phyloP scores from a whole-genome alignment of 2,113 vertebrate species.

The Urocitellus parryii region DNA sequence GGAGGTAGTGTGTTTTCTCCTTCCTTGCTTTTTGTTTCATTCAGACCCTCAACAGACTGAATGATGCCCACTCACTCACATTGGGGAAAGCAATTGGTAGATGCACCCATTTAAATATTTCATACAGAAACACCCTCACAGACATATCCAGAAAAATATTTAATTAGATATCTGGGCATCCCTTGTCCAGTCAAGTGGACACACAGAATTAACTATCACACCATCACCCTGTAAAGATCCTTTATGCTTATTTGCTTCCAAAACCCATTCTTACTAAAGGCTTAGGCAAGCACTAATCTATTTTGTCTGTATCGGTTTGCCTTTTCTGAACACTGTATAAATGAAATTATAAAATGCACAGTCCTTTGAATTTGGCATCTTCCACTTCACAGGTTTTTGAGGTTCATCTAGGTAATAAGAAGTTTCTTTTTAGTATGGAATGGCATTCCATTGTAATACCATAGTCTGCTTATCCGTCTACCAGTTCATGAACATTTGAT shows the following conservation, averaged over 20 bases:
- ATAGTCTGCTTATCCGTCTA: neutral
- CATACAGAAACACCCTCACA: neutral
- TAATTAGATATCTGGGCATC: too few species aligned
- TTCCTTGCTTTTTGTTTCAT: neutral
- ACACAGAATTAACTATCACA: neutral
- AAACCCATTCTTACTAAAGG: neutral
- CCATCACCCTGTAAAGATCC: neutral
- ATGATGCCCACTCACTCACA: neutral
- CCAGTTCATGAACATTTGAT: neutral
- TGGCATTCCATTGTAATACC: neutral
- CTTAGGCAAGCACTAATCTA: neutral
- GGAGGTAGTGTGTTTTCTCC: neutral
- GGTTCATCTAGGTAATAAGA: neutral
- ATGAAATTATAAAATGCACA: neutral
- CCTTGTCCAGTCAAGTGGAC: neutral
- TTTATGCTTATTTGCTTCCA: neutral
- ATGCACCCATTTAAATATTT: neutral
- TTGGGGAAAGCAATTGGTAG: neutral
- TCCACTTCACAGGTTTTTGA: neutral
- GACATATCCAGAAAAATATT: neutral
- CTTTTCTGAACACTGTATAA: neutral
- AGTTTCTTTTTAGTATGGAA: neutral
- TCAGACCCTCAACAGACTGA: too few species aligned
- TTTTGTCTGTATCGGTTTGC: neutral
- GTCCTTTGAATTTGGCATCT: neutral